Base-by-base conservation (phyloP, 2,888 invertebrate species). In the Euzophera pinguis region DNA sequence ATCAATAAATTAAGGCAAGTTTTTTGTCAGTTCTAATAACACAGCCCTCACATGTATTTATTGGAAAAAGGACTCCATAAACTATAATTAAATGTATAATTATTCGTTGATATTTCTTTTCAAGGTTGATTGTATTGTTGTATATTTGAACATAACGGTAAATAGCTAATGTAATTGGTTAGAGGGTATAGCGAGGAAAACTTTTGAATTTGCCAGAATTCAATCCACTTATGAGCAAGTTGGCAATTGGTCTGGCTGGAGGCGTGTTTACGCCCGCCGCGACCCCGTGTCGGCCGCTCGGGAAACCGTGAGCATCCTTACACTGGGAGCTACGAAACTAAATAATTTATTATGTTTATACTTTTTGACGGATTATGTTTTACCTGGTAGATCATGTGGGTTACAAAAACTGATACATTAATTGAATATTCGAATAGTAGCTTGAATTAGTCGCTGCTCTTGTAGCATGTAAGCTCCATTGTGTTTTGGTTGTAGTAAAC, bases 181-280 rank as follows among this genome's bases (percentile, higher is more conserved):
- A 41, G 7, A 9, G 16, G 12, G 17, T 13, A 39, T 10, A 45
- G 43, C 6, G 34, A 32, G 65, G 62, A 58, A 59, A 63, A 67
- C 66, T 64, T 70, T 67, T 64, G 63, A 71, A 71, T 71, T 63
- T 63, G 61, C 55, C 65, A 57, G 65, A 73, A 80, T 76, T 75
- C 77, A 82, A 84, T 84, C 77, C 78, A 82, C 82, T 84, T 81
- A 82, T 75, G 70, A 71, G 62, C 64, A 78, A 81, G 78, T 80
- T 78, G 65, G 73, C 75, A 73, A 77, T 80, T 73, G 78, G 75
- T 71, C 70, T 75, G 75, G 69, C 70, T 75, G 75, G 69, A 75
- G 78, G 67, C 65, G 59, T 82, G 78, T 83, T 84, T 81, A 76
- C 80, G n/a, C 74, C 75, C 71, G 72, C 61, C 67, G 62, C 81